phyloP scores from a whole-genome alignment of 2,888 invertebrate species.

The Caenorhabditis sp. region DNA sequence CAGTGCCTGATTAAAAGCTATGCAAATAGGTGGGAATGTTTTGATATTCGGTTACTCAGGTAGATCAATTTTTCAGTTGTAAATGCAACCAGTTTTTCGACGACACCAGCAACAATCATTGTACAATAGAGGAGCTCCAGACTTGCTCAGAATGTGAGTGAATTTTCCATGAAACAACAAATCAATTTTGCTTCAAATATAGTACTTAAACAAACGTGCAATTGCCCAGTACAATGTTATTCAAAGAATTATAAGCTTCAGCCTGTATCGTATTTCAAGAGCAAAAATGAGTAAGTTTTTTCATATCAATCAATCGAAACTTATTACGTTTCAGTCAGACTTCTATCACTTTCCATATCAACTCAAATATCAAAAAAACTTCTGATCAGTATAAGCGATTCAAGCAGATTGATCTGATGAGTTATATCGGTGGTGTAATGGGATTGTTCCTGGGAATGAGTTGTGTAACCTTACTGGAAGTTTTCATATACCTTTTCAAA shows the following conservation, averaged over 20 bases:
- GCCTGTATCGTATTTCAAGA: background rate
- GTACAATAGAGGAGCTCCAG: constrained; percentile 30
- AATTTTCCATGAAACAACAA: background rate
- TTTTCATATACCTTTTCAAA: constrained; percentile 76
- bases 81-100: constrained; percentile 59
- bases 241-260: constrained; percentile 3
- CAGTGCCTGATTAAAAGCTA: constrained; percentile 9
- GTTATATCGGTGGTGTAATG: constrained; percentile 76
- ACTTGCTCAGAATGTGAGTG: constrained; percentile 26
- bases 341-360: constrained; percentile 32
- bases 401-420: constrained; percentile 73
- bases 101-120: background rate
- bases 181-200: too few relatives aligned
- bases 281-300: constrained; percentile 22
- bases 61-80: constrained; percentile 20
- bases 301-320: too few relatives aligned
- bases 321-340: constrained; percentile 20
- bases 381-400: constrained; percentile 67
- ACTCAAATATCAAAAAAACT: constrained; percentile 24
- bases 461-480: constrained; percentile 75
- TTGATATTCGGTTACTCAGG: background rate
- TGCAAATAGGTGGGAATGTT: background rate
- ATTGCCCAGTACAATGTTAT: constrained; percentile 49
- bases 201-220: constrained; percentile 23
- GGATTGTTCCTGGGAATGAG: constrained; percentile 79